Percentiles rank a stretch among this genome's conserved stretches.
Conservation (phyloP, 2,113 vertebrate genomes). For the Candoia aspera region DNA sequence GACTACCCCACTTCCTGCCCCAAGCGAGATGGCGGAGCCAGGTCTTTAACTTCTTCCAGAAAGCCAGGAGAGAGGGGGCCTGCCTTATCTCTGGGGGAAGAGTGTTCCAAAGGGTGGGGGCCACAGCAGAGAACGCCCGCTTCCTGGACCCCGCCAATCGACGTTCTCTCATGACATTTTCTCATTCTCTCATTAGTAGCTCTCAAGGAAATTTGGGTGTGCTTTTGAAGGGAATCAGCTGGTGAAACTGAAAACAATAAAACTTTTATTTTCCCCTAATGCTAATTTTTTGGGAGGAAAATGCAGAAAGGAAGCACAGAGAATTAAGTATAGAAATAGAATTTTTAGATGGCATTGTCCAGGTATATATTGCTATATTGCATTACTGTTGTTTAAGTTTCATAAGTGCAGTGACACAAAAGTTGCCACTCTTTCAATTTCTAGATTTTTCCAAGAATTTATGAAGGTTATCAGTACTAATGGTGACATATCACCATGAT, state of each 20-base stretch:
- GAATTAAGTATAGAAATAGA: slow-evolving; percentile 36
- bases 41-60: no score
- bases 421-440: neutral
- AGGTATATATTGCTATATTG: neutral
- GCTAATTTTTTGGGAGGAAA: slow-evolving; percentile 33
- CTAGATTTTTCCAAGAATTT: neutral
- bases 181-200: no score
- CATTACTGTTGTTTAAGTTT: neutral
- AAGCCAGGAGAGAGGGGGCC: no score
- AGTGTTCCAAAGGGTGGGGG: no score
- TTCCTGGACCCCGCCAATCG: no score
- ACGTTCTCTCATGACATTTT: no score
- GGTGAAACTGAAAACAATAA: neutral
- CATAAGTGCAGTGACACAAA: neutral
- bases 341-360: neutral
- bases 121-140: no score
- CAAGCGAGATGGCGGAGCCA: no score
- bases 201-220: neutral
- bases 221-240: slow-evolving; percentile 4
- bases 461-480: neutral
- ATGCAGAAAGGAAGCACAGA: slow-evolving; percentile 43
- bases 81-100: no score
- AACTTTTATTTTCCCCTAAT: neutral
- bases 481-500: slow-evolving; percentile 4
- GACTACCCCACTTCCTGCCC: no score